A percentile compares a stretch with the other conserved stretches of the same genome.
Evolutionary conservation across 2,113 vertebrate genomes (phyloP).

Genomic region (Planiliza haematocheilus): DNA sequence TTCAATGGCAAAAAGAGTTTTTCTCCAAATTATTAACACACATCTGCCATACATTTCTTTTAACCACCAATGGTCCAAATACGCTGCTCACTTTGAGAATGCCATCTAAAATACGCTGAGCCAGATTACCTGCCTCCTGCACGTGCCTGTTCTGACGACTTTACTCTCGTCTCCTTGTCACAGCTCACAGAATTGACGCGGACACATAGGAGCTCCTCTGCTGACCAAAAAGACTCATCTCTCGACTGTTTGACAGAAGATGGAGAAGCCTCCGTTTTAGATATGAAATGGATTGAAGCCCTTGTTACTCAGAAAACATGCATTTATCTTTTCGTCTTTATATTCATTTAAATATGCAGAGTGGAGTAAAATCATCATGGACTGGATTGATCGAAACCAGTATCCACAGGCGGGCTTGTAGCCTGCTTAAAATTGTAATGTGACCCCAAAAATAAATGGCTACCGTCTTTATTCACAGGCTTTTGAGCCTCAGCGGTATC

Average conservation of each 20-base stretch:
- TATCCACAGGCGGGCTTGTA: slow-evolving; percentile 42
- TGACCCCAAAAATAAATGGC: slow-evolving; percentile 60
- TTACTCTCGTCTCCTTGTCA: slow-evolving; percentile 41
- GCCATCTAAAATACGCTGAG: slow-evolving; percentile 6
- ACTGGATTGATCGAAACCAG: slow-evolving; percentile 47
- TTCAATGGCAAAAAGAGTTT: no score
- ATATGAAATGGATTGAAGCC: slow-evolving; percentile 66
- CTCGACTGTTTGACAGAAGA: slow-evolving; percentile 57
- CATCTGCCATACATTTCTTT: no score
- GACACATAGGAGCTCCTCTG: slow-evolving; percentile 86
- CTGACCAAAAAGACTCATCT: slow-evolving; percentile 68
- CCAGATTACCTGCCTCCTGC: slow-evolving; percentile 5
- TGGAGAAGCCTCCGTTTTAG: slow-evolving; percentile 72
- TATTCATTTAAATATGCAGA: slow-evolving; percentile 69
- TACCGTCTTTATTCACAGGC: slow-evolving; percentile 33
- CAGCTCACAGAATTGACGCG: slow-evolving; percentile 97
- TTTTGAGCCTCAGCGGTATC: slow-evolving; percentile 41
- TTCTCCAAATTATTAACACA: no score
- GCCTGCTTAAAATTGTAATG: slow-evolving; percentile 61
- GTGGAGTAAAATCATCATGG: slow-evolving; percentile 42
- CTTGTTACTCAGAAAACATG: slow-evolving; percentile 64
- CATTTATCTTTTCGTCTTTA: slow-evolving; percentile 73
- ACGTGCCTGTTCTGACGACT: slow-evolving; percentile 8
- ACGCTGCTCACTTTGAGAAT: background rate
- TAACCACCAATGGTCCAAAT: no score